Conservation (phyloP, 1,140 invertebrate genomes). For the Steinernema feltiae region DNA sequence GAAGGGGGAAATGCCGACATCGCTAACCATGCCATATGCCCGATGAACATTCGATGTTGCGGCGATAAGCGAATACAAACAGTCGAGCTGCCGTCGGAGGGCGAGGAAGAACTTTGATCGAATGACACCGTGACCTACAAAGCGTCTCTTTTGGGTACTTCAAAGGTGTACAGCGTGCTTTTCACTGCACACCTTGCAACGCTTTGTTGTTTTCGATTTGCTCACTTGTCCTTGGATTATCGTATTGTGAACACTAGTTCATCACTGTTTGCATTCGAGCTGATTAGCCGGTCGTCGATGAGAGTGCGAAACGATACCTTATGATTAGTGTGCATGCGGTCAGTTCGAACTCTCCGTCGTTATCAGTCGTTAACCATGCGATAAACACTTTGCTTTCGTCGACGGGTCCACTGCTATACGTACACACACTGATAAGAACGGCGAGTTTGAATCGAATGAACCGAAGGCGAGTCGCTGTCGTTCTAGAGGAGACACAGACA, state of each 20-base stretch:
- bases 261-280: too few relatives aligned
- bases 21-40: background rate
- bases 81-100: background rate
- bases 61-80: background rate
- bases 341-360: background rate
- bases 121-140: background rate
- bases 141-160: too few relatives aligned
- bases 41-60: background rate
- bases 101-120: background rate
- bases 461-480: too few relatives aligned
- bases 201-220: too few relatives aligned
- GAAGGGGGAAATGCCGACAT: background rate
- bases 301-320: background rate
- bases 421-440: background rate
- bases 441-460: background rate
- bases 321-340: background rate
- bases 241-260: too few relatives aligned
- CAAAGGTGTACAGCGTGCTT: too few relatives aligned
- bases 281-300: too few relatives aligned
- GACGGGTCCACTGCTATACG: background rate
- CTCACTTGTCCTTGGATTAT: too few relatives aligned
- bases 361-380: conserved; percentile 8
- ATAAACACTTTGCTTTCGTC: background rate
- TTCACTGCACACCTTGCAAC: too few relatives aligned
- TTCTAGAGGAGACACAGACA: background rate